A percentile compares a stretch with the other conserved stretches of the same genome.
These are phyloP conservation scores for Lithophane leautieri DNA, from an alignment of 2,888 invertebrate species.

Conservation along the genomic window DNA sequence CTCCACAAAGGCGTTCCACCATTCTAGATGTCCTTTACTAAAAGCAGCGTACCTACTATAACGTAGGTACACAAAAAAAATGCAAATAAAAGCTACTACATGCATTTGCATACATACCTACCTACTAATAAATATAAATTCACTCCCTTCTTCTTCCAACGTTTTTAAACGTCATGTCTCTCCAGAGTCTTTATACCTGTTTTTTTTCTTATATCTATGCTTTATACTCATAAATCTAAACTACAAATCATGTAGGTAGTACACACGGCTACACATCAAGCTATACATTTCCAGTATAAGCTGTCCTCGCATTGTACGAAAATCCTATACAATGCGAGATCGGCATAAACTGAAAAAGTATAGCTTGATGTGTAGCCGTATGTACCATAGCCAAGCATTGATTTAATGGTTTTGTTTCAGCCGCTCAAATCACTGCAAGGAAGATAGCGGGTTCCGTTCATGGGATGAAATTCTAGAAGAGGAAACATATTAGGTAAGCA, in stretches of 20 bases:
- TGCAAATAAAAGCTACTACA: not conserved
- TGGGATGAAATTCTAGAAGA: slow-evolving; percentile 25
- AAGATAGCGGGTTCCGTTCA: not conserved
- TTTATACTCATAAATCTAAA: not conserved
- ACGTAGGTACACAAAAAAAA: not conserved
- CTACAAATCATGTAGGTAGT: not conserved
- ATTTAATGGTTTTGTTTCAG: slow-evolving; percentile 50
- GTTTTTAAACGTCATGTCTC: not conserved
- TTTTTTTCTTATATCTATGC: too few relatives aligned
- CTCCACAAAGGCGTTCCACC: not conserved
- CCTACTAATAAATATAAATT: not conserved
- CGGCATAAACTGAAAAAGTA: too few relatives aligned
- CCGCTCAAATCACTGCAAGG: not conserved
- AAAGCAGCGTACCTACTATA: not conserved
- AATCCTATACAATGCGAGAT: too few relatives aligned
- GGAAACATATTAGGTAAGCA: slow-evolving; percentile 48
- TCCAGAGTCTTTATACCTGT: not conserved
- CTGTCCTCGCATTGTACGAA: too few relatives aligned
- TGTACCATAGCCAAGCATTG: not conserved
- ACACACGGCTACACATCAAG: too few relatives aligned
- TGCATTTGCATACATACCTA: not conserved
- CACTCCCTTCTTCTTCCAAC: not conserved
- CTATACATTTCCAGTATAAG: too few relatives aligned
- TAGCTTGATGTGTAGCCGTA: too few relatives aligned
- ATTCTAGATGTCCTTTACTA: not conserved